Conservation (phyloP, 1,140 invertebrate species). For the Drosophila kepulauana region DNA sequence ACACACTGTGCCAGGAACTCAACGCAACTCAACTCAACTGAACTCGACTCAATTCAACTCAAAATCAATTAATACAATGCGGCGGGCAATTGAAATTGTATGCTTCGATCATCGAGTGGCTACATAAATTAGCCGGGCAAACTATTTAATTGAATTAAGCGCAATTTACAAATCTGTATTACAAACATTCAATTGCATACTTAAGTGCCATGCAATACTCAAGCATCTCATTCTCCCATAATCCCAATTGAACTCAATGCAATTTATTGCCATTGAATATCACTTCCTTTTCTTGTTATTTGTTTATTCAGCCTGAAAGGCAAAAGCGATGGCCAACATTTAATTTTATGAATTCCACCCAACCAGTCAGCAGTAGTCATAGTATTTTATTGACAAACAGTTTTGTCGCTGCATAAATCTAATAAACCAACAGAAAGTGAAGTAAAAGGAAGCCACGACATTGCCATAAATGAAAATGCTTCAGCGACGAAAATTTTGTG, state of each 20-base stretch:
- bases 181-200: constrained; percentile 10
- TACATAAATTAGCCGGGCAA: constrained; percentile 40
- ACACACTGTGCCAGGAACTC: constrained; percentile 18
- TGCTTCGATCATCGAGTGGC: constrained; percentile 32
- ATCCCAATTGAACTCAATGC: neutral
- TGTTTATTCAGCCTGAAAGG: neutral
- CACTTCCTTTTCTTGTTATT: neutral
- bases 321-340: constrained; percentile 1
- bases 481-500: too few species aligned
- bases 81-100: constrained; percentile 18
- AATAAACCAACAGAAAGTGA: neutral
- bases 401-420: constrained; percentile 12
- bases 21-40: too few species aligned
- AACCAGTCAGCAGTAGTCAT: neutral
- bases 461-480: neutral
- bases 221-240: neutral
- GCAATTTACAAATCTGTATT: constrained; percentile 37
- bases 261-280: neutral
- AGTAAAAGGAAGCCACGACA: neutral
- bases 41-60: constrained; percentile 2
- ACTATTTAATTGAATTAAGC: constrained; percentile 49
- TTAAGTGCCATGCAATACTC: neutral
- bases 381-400: constrained; percentile 3
- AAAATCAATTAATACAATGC: constrained; percentile 46
- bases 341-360: neutral